Evolutionary conservation across 2,888 invertebrate genomes (phyloP), one percentile per base, ranked within the genome.

Genomic region (Malthinus seriepunctatus): DNA sequence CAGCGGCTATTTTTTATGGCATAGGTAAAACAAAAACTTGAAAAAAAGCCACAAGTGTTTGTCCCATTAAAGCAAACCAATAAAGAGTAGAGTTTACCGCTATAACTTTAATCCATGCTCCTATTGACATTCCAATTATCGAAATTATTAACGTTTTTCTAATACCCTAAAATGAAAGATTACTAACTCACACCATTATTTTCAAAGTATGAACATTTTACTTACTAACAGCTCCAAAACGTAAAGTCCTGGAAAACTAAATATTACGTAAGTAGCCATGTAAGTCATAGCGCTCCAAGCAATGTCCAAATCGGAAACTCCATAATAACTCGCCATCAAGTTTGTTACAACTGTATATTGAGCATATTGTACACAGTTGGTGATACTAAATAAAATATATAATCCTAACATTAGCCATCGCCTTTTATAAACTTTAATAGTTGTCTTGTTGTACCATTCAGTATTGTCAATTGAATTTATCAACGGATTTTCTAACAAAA

Each of bases 241-340:
- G 88, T 92, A 98, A 75, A 96, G 95, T 15, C 93, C 97, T 1
- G 99, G 99, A 75, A 99, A 94, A 71, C 99, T 95, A 68, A 98
- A 88, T 6, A 97, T 94, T 71, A 99, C 95, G 79, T 99, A 99
- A 3, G 90, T 86, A 65, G 95, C 85, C 98, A 99, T 98, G 81
- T 90, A 99, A 71, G 98, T 87, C 92, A 99, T 93, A 38, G 97
- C 95, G 15, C 97, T 93, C 97, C 96, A 97, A 78, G 98, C 91
- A 54, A 98, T 92, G 71, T 86, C 84, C 66, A 86, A 84, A 66
- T 85, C 86, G 61, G 83, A 81, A 23, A 93, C 87, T 10, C 82
- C 83, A 75, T 93, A 93, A 79, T 91, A 92, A 69, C 87, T 86
- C 67, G 81, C 83, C 37, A 97, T 84, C 51, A 93, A 86, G 74